Evolutionary conservation across 1,140 invertebrate species (phyloP), one percentile per base, ranked within the genome.

Genomic region (Brachionus manjavacas): DNA sequence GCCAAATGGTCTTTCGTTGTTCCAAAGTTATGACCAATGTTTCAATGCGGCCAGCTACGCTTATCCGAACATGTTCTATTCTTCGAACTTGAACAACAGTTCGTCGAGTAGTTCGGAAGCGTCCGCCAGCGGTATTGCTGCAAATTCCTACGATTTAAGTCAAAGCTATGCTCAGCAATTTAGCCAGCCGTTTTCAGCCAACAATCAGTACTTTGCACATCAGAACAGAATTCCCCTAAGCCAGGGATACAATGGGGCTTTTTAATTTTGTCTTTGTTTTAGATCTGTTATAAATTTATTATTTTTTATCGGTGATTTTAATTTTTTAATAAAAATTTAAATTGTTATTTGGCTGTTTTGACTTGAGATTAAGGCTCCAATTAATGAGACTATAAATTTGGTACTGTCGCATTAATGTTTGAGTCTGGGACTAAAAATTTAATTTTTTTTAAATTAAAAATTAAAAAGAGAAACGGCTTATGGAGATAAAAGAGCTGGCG

Each of bases 301-400:
- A 25, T 76, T 76, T 76, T 49, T 76, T 76, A 14, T 46, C 72
- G 72, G 72, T 76, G 72, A 76, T 76, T 76, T 49, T 76, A 76
- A 14, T 76, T 76, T 76, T 76, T 41, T 41, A 74, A 74, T 74
- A 74, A 74, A 74, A 68, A 14, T 68, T 68, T 31, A 31, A 68
- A 23, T 28, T 68, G 31, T 35, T 35, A 35, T 35, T 35, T 35
- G 31, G 4, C 7, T 35, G 31, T 35, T 68, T n/a, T n/a, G n/a
- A n/a, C n/a, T n/a, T n/a, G n/a, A n/a, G n/a, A n/a, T n/a, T n/a
- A n/a, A n/a, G n/a, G n/a, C n/a, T n/a, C n/a, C n/a, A n/a, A n/a
- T n/a, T n/a, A n/a, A n/a, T n/a, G n/a, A n/a, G n/a, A n/a, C n/a
- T n/a, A n/a, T n/a, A n/a, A n/a, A n/a, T n/a, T n/a, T n/a, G n/a